Evolutionary conservation across 2,113 vertebrate genomes (phyloP).

Genomic region (Periophthalmus modestus): DNA sequence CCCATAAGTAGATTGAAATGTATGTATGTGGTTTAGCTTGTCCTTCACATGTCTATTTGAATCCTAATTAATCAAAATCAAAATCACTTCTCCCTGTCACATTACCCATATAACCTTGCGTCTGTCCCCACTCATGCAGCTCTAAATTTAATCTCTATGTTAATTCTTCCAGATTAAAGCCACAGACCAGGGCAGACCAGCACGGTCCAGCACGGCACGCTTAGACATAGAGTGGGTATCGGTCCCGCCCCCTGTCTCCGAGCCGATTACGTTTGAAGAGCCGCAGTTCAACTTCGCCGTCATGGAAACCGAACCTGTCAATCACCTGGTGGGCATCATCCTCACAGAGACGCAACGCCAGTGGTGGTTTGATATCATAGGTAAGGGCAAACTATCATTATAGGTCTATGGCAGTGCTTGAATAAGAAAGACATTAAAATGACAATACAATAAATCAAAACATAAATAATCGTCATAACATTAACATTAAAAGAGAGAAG

Average conservation of each 20-base stretch:
- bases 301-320: constrained; percentile 93
- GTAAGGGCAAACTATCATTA: constrained; percentile 71
- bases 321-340: constrained; percentile 95
- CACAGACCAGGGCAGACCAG: constrained; percentile 83
- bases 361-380: constrained; percentile 89
- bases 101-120: not conserved
- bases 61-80: not conserved
- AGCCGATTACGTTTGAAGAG: constrained; percentile 86
- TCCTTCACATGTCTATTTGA: not conserved
- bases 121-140: not conserved
- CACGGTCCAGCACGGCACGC: constrained; percentile 81
- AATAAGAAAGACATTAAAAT: too few relatives aligned
- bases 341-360: constrained; percentile 83
- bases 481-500: too few relatives aligned
- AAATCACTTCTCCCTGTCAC: not conserved
- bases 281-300: constrained; percentile 87
- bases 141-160: constrained; percentile 1
- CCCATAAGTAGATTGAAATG: not conserved
- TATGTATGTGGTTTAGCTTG: not conserved
- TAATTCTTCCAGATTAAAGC: constrained; percentile 85
- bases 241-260: constrained; percentile 72
- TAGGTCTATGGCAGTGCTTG: too few relatives aligned
- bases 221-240: constrained; percentile 90
- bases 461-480: too few relatives aligned
- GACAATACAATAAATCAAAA: too few relatives aligned